Percentiles rank a stretch among this genome's conserved stretches.
phyloP scores from a whole-genome alignment of 2,113 vertebrate genomes.

The Maylandia zebra region DNA sequence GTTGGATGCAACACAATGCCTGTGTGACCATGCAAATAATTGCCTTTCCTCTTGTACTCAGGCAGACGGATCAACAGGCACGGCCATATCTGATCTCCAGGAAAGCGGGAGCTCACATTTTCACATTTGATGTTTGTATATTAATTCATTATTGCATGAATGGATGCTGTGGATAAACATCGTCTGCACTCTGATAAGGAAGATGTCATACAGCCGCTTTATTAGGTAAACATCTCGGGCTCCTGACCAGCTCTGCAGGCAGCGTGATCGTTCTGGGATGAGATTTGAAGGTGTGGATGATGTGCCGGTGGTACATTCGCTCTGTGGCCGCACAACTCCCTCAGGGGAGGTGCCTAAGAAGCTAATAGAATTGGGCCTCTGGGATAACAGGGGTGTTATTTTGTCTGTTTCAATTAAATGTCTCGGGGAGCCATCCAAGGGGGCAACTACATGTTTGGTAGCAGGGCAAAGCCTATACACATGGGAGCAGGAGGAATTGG shows the following conservation, averaged over 20 bases:
- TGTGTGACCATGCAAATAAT: slow-evolving; percentile 74
- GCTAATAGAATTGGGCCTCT: slow-evolving; percentile 60
- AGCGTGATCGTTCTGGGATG: background rate
- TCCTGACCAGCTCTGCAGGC: background rate
- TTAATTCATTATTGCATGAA: slow-evolving; percentile 24
- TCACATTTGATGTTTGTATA: slow-evolving; percentile 18
- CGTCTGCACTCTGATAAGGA: background rate
- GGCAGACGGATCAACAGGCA: slow-evolving; percentile 10
- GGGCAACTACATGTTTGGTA: slow-evolving; percentile 22
- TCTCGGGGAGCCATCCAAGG: slow-evolving; percentile 16
- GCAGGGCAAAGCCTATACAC: slow-evolving; percentile 17
- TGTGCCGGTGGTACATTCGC: background rate
- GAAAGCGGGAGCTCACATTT: slow-evolving; percentile 1
- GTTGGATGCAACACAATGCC: slow-evolving; percentile 65
- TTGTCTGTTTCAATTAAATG: slow-evolving; percentile 70
- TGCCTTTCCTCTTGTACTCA: slow-evolving; percentile 48
- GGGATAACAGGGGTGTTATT: slow-evolving; percentile 60
- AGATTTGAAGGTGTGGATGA: slow-evolving; percentile 31
- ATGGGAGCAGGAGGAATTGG: slow-evolving; percentile 4
- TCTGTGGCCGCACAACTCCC: background rate
- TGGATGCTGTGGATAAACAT: slow-evolving; percentile 9
- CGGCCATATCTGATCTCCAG: slow-evolving; percentile 30
- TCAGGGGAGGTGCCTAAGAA: slow-evolving; percentile 38
- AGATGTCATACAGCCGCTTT: background rate
- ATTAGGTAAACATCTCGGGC: background rate